Base-by-base conservation (phyloP, 2,113 vertebrate species). In the Lichenostomus cassidix region DNA sequence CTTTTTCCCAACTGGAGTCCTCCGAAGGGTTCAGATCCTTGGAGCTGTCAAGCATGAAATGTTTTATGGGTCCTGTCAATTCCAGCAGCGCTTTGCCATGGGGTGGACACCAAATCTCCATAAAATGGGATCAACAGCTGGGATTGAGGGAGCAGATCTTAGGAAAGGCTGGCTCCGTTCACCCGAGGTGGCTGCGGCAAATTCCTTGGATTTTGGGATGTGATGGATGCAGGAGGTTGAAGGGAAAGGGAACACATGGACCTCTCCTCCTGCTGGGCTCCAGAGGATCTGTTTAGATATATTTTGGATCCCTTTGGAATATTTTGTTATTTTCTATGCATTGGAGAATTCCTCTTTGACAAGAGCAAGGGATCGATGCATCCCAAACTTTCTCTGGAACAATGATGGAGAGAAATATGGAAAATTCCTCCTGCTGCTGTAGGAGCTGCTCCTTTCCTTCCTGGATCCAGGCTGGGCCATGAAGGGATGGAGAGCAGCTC, bases 241-340 rank as follows among this genome's bases (percentile, higher is more conserved):
- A 52, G 50, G 29, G 56, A 33, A 21, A 22, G 4, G 33, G 47
- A 20, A 10, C 3, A 2, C 13, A 0, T 56, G 11, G 5, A 39
- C 4, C 9, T 52, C 52, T 77, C 18, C 50, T 81, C 29, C 25
- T 24, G 55, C 11, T 18, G 70, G 31, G 33, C 33, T 73, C 25
- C 35, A n/a, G 47, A 35, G 55, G 58, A 41, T 39, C 39, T 39
- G 39, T 39, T 39, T 39, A 12, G 39, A 39, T 11, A 11, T 39
- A 39, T 39, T 39, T 39, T 39, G 39, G 39, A 39, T 41, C 75
- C 49, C 33, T 27, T 49, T 8, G 55, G 82, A 56, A 75, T 75
- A 12, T 29, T 63, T 29, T 2, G 2, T 9, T 5, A 1, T 37
- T 13, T 29, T 29, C 1, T 13, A 15, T 1, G 4, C 35, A 8